Base-by-base conservation (phyloP, 2,113 vertebrate genomes). In the Labrus mixtus region DNA sequence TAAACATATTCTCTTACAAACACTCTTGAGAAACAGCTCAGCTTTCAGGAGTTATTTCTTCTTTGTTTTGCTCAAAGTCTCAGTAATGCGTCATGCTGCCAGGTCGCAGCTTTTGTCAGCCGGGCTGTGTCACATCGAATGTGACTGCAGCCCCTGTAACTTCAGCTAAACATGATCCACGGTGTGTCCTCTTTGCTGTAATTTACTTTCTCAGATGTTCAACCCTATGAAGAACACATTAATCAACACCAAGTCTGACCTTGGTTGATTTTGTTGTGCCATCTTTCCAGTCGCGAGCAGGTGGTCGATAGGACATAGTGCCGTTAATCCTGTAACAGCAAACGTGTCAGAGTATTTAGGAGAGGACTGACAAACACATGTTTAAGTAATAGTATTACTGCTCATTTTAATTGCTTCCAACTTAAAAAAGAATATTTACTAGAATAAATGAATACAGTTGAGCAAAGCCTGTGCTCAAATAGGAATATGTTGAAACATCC, bases 101-200 rank as follows among this genome's bases (percentile, higher is more conserved):
- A 43, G 45, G 73, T 50, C 36, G 22, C 67, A 23, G 37, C 73
- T 63, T 55, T 56, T 8, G 33, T 57, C 45, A n/a, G 76, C 87
- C 25, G 63, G 57, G 73, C 62, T 64, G 75, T 29, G 81, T 80
- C 82, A 81, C 41, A 71, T 86, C 70, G 73, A 78, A 86, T 79
- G 20, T 41, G 69, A 75, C 12, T 29, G 25, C 74, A 33, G 78
- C 59, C 33, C 36, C 33, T 20, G 56, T 41, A 62, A 23, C 60
- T 73, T 69, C 50, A 43, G 70, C 51, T 55, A 4, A 65, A 68
- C 25, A 45, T 80, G 87, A 84, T 84, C 66, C 75, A 89, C 60
- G 20, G 54, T 55, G 55, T 59, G 13, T n/a, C 1, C 39, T 33
- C n/a, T 63, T 56, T 15, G 17, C 58, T 67, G 53, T 56, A 41